Conservation (phyloP, 2,113 vertebrate species). For the Stomatorhinus ivindoensis region DNA sequence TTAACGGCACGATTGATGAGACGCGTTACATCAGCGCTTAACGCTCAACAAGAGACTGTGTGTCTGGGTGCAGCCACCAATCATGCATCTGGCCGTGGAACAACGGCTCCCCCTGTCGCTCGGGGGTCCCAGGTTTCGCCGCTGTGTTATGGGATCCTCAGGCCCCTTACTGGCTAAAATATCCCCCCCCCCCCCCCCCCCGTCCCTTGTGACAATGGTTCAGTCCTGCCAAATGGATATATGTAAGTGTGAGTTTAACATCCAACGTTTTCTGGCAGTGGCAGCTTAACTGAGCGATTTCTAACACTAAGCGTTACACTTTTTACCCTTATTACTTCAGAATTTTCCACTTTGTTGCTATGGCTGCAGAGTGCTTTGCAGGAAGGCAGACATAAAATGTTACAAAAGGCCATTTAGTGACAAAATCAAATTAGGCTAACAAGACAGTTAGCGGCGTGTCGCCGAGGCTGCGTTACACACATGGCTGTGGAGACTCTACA, state of each 20-base stretch:
- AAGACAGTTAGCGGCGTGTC: background rate
- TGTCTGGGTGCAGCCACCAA: background rate
- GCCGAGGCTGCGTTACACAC: background rate
- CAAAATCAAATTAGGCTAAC: conserved; percentile 4
- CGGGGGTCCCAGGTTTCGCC: background rate
- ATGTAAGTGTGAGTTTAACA: background rate
- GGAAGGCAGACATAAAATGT: background rate
- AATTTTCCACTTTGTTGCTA: conserved; percentile 11
- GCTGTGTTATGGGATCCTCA: background rate
- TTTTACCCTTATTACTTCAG: conserved; percentile 3
- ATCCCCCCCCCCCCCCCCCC: background rate
- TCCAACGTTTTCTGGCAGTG: background rate
- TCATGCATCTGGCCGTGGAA: background rate
- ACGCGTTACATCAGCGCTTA: background rate
- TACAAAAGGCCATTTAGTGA: conserved; percentile 1
- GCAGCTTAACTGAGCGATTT: background rate
- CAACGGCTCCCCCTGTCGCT: background rate
- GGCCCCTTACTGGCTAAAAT: background rate
- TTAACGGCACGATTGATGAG: background rate
- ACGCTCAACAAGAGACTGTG: background rate
- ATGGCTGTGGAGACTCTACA: background rate
- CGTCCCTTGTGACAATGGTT: background rate
- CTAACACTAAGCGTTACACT: background rate
- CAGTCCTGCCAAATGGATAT: background rate
- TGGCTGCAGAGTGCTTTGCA: background rate